Conservation (phyloP, 2,797 vertebrate genomes). For the Columba guinea region DNA sequence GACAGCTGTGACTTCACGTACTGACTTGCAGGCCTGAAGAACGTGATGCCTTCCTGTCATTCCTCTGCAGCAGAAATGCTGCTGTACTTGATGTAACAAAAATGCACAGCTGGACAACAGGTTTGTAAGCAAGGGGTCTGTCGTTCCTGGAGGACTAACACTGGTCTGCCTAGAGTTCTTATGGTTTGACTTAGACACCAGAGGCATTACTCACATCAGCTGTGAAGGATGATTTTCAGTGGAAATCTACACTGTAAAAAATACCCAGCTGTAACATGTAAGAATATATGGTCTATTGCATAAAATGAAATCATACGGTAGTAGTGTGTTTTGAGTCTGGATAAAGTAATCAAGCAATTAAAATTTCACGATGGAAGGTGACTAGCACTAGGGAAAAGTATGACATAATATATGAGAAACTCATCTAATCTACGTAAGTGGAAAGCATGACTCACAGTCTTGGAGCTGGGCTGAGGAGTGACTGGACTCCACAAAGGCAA, state of each 20-base stretch:
- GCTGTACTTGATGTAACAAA: not conserved
- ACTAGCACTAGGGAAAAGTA: not conserved
- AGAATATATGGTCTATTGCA: not conserved
- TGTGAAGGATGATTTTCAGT: not conserved
- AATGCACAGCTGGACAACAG: not conserved
- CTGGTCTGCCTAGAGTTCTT: not conserved
- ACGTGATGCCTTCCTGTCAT: not conserved
- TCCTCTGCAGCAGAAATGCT: not conserved
- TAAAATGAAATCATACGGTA: not conserved
- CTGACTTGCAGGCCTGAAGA: not conserved
- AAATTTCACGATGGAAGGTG: not conserved
- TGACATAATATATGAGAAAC: not conserved
- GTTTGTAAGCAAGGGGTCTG: not conserved
- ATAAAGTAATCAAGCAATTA: not conserved
- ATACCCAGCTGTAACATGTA: not conserved
- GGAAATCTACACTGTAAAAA: not conserved
- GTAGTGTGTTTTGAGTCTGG: not conserved
- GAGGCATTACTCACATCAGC: not conserved
- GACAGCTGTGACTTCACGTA: not conserved
- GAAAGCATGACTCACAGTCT: constrained; percentile 30
- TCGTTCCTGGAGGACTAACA: not conserved
- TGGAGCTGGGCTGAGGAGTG: not conserved
- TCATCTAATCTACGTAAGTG: not conserved
- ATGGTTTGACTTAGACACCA: not conserved
- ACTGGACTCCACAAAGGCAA: not conserved